Evolutionary conservation across 2,888 invertebrate genomes (phyloP), one percentile per base, ranked within the genome.

Genomic region (Arge pagana): DNA sequence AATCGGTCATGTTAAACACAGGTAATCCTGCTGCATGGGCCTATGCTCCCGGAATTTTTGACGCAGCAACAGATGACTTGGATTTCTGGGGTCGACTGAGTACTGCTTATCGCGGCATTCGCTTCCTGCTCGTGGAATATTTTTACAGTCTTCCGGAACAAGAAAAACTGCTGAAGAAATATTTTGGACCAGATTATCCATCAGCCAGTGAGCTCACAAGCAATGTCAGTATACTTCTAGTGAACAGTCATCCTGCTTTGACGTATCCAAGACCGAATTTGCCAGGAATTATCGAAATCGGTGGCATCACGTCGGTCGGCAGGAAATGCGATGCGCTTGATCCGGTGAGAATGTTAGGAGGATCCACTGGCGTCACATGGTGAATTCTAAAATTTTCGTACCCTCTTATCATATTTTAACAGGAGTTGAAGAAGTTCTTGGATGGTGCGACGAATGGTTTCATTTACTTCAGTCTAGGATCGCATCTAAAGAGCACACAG

Each of bases 401-500:
- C n/a, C n/a, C n/a, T n/a, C n/a, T n/a, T n/a, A n/a, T n/a, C n/a
- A n/a, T n/a, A n/a, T n/a, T n/a, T n/a, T 26, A 10, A n/a, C 56
- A 76, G 72, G 74, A 75, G 16, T 62, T 78, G 23, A 56, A 70
- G 43, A 61, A 68, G n/a, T 78, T 75, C 60, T 59, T 77, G 23
- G 72, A 76, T 45, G 66, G 61, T 36, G 67, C 73, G 36, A 53
- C 54, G 24, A 59, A 76, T 26, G 77, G 77, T 2, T 71, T 66
- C 37, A 70, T 78, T 65, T 75, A 74, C 61, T 76, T 78, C 61
- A 76, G 76, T 53, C 63, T 78, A 51, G 78, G 78, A 24, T 76
- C 77, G 48, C 75, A 77, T 60, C 68, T 78, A 55, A 69, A 74
- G 64, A 72, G 68, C 54, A 66, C 69, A 59, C 71, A 75, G 54